These are phyloP conservation scores for Hydractinia symbiolongicarpus DNA, from an alignment of 30 jellyfish, hydroid and myxozoan genomes.

Conservation along the genomic window DNA sequence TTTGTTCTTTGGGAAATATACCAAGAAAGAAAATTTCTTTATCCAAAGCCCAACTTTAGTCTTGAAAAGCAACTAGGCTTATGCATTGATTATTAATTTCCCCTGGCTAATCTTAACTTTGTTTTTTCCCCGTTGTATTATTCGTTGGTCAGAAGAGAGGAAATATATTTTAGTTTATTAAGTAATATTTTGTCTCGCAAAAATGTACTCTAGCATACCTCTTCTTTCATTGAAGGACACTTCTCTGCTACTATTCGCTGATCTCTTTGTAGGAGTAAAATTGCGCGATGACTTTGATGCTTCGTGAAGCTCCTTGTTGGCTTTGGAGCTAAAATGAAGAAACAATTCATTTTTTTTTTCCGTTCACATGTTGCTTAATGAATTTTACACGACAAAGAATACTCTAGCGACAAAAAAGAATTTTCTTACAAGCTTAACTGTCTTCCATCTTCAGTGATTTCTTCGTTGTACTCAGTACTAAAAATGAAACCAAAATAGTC, in stretches of 20 bases:
- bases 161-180: too few relatives aligned
- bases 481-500: neutral
- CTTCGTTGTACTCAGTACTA: constrained; percentile 10
- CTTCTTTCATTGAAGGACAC: neutral
- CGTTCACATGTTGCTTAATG: neutral
- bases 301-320: constrained; percentile 1
- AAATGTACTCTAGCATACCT: constrained; percentile 1
- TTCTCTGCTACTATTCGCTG: neutral
- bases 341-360: neutral
- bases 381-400: too few relatives aligned
- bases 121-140: too few relatives aligned
- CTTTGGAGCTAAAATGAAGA: neutral
- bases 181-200: neutral
- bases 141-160: too few relatives aligned
- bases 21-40: too few relatives aligned
- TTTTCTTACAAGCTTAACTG: constrained; percentile 16
- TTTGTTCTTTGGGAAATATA: too few relatives aligned
- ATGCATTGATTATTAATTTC: too few relatives aligned
- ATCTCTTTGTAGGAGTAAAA: neutral
- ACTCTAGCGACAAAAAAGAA: neutral
- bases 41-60: too few relatives aligned
- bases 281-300: neutral
- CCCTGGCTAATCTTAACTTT: too few relatives aligned
- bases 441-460: constrained; percentile 12
- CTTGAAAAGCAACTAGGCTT: too few relatives aligned